phyloP scores from a whole-genome alignment of 2,113 vertebrate species.

The Muntiacus muntjak region DNA sequence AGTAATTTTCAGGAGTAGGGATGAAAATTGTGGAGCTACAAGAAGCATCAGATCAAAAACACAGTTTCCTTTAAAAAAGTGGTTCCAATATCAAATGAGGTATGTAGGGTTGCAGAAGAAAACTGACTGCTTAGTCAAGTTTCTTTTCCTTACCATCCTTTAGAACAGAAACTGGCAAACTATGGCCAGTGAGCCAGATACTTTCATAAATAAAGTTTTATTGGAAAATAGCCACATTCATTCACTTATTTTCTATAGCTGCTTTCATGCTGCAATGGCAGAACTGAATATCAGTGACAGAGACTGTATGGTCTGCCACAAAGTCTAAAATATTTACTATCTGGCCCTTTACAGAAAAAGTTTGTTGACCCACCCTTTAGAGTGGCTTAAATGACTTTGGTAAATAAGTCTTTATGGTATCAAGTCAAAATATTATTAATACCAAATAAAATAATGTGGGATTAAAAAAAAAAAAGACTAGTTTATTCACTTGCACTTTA shows the following conservation, averaged over 20 bases:
- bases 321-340: background rate
- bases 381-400: background rate
- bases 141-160: background rate
- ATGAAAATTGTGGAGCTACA: background rate
- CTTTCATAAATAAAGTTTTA: background rate
- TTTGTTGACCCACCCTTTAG: background rate
- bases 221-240: background rate
- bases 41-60: background rate
- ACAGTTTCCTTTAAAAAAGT: constrained; percentile 38
- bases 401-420: background rate
- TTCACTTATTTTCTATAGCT: background rate
- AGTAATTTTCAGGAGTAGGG: background rate
- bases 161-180: background rate
- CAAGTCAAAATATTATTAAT: constrained; percentile 5
- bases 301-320: background rate
- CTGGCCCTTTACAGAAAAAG: background rate
- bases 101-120: background rate
- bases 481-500: background rate
- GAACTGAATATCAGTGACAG: background rate
- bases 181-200: background rate
- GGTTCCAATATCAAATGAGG: background rate
- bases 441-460: background rate
- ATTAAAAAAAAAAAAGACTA: background rate
- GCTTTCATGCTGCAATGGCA: background rate
- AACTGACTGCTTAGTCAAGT: background rate